These are phyloP conservation scores for Yasuhikotakia modesta DNA, from an alignment of 2,797 vertebrate genomes.

Conservation along the genomic window DNA sequence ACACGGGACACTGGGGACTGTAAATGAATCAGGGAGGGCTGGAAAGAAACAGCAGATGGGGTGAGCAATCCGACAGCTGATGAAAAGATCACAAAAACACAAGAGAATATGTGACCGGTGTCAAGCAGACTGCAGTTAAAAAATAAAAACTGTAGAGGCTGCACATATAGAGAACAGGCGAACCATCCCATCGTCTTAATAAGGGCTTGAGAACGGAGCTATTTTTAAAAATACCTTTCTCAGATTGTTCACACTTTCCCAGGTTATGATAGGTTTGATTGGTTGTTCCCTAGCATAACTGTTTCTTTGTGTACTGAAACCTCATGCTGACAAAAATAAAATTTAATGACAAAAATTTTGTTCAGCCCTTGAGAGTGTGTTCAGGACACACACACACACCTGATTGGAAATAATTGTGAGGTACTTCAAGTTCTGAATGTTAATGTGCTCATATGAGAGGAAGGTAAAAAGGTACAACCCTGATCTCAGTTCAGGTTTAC, in stretches of 20 bases:
- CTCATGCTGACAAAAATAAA: background rate
- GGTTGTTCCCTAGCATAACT: background rate
- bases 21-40: too few relatives aligned
- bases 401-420: background rate
- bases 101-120: slow-evolving; percentile 28
- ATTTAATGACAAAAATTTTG: slow-evolving; percentile 25
- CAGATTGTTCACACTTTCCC: slow-evolving; percentile 30
- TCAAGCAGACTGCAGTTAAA: slow-evolving; percentile 44
- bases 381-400: background rate
- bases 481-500: background rate
- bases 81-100: slow-evolving; percentile 32
- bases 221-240: background rate
- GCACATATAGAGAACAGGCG: slow-evolving; percentile 34
- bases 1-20: too few relatives aligned
- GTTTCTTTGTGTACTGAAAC: slow-evolving; percentile 10
- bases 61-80: slow-evolving; percentile 39
- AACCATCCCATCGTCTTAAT: slow-evolving; percentile 42
- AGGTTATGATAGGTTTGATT: slow-evolving; percentile 15
- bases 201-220: background rate
- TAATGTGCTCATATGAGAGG: slow-evolving; percentile 5
- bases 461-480: background rate
- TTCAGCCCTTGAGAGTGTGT: background rate
- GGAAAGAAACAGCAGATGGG: too few relatives aligned
- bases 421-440: background rate
- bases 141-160: slow-evolving; percentile 54